Percentiles rank a stretch among this genome's conserved stretches.
Conservation (phyloP, 2,113 vertebrate species). For the Salvelinus fontinalis region DNA sequence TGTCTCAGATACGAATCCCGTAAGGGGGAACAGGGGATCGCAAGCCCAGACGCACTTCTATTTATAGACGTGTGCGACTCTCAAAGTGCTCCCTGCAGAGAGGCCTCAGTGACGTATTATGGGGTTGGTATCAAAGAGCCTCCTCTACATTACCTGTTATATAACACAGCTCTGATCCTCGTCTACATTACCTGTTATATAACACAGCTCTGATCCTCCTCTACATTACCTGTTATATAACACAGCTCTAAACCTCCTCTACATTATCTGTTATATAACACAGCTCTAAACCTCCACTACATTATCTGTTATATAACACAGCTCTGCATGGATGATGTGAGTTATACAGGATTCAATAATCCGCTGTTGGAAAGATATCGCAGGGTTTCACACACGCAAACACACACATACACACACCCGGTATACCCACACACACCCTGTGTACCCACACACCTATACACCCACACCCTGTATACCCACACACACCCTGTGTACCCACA, state of each 20-base stretch:
- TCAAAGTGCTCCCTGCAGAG: slow-evolving; percentile 45
- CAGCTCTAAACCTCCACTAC: no score
- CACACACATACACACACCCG: neutral
- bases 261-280: no score
- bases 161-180: no score
- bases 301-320: no score
- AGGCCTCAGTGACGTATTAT: neutral
- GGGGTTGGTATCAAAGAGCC: neutral
- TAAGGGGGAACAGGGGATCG: neutral
- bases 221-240: no score
- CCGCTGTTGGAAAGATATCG: neutral
- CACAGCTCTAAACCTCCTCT: no score
- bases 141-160: no score
- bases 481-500: slow-evolving; percentile 3
- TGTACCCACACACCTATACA: neutral
- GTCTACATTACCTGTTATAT: no score
- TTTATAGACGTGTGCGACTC: slow-evolving; percentile 45
- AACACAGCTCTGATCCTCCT: no score
- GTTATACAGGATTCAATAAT: no score
- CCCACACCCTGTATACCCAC: slow-evolving; percentile 2
- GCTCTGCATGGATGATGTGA: no score
- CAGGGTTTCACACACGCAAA: neutral
- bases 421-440: slow-evolving; percentile 3
- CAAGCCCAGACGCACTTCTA: slow-evolving; percentile 37
- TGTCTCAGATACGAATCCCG: slow-evolving; percentile 47